These are phyloP conservation scores for Pantherophis alleghaniensis DNA, from an alignment of 2,797 vertebrate genomes.

Conservation along the genomic window DNA sequence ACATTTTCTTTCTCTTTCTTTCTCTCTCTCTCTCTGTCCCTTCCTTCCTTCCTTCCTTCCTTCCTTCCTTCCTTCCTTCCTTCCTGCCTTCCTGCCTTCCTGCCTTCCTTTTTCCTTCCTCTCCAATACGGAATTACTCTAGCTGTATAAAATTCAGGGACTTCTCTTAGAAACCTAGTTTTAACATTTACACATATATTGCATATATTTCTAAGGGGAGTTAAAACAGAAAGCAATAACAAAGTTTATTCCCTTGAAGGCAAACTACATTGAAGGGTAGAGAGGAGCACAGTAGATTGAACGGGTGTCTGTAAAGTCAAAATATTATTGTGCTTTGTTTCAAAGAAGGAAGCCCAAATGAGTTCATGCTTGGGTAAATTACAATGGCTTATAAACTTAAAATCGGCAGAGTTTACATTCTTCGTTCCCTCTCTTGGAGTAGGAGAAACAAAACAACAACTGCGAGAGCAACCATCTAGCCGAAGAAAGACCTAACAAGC, in stretches of 20 bases:
- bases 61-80: background rate
- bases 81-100: fast-evolving
- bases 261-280: background rate
- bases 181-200: background rate
- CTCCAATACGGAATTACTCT: background rate
- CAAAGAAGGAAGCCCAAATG: background rate
- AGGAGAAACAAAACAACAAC: background rate
- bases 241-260: background rate
- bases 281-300: background rate
- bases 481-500: background rate
- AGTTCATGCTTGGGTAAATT: background rate
- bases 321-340: background rate
- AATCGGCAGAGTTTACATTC: background rate
- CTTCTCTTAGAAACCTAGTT: background rate
- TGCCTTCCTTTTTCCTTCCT: background rate
- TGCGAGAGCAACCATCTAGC: background rate
- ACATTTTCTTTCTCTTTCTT: no score
- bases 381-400: background rate
- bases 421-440: background rate
- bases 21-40: no score
- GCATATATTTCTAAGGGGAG: background rate
- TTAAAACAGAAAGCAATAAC: background rate
- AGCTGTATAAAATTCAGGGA: background rate
- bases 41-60: no score
- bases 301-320: background rate